phyloP scores from a whole-genome alignment of 2,888 invertebrate species.

The Charanyca ferruginea region DNA sequence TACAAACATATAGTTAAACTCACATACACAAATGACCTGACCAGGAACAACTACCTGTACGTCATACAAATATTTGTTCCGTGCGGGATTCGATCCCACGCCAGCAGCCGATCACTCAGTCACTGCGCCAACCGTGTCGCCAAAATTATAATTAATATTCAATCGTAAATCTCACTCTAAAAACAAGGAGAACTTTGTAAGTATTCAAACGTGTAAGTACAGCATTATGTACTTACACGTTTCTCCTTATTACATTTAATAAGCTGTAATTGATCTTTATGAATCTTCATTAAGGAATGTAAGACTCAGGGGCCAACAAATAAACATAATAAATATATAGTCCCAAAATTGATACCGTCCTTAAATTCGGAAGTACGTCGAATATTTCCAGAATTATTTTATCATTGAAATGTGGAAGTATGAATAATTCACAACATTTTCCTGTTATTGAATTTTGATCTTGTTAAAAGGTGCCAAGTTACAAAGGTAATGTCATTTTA shows the following conservation, averaged over 20 bases:
- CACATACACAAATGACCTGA: no score
- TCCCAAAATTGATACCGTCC: not conserved
- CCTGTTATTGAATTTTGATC: constrained; percentile 44
- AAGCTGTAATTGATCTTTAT: constrained; percentile 28
- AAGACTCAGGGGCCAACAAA: not conserved
- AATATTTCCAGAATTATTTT: constrained; percentile 40
- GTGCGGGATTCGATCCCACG: no score
- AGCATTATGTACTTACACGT: no score
- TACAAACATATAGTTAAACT: no score
- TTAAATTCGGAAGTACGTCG: constrained; percentile 38
- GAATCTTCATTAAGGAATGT: not conserved
- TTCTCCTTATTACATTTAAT: no score
- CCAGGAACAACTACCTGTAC: no score
- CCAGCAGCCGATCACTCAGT: no score
- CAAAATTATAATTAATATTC: constrained; percentile 11
- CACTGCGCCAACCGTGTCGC: no score
- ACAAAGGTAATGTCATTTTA: constrained; percentile 35
- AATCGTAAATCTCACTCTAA: constrained; percentile 24
- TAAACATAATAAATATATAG: not conserved
- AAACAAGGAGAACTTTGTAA: constrained; percentile 25
- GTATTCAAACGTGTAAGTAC: no score
- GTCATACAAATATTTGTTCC: no score
- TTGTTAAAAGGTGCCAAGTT: constrained; percentile 16
- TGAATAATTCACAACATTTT: constrained; percentile 55
- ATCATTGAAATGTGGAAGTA: constrained; percentile 38